Percentiles rank a stretch among this genome's conserved stretches.
These are phyloP conservation scores for Pseudochirops corinnae DNA, from an alignment of 2,797 vertebrate genomes.

Conservation along the genomic window DNA sequence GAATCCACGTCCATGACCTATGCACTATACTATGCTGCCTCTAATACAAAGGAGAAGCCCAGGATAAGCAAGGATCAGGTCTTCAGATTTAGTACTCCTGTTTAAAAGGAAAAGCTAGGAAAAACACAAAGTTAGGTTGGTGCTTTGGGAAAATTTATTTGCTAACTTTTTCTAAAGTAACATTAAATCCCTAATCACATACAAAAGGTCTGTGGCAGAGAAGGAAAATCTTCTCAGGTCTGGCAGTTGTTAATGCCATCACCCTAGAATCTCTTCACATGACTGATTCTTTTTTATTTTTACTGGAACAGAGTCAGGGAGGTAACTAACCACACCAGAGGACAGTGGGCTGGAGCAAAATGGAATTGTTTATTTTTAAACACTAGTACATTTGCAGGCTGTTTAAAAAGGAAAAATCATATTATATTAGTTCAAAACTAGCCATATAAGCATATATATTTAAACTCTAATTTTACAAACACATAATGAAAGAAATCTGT, in stretches of 20 bases:
- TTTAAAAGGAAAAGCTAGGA: background rate
- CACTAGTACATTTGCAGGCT: conserved; percentile 80
- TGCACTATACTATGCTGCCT: background rate
- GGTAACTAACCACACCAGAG: conserved; percentile 66
- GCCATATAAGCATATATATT: conserved; percentile 81
- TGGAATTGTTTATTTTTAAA: conserved; percentile 83
- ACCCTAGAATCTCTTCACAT: background rate
- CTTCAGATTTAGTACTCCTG: background rate
- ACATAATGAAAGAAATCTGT: conserved; percentile 81
- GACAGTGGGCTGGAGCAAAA: conserved; percentile 76
- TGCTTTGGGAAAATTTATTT: background rate
- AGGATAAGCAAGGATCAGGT: background rate
- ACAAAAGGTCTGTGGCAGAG: background rate
- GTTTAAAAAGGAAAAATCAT: conserved; percentile 79
- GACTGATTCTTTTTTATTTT: conserved; percentile 29
- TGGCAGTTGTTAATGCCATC: background rate
- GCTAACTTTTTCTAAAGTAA: background rate
- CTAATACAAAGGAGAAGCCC: background rate
- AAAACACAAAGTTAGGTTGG: background rate
- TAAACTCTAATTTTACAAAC: conserved; percentile 84
- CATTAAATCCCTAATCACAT: rapidly evolving
- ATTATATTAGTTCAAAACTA: conserved; percentile 85
- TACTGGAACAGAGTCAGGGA: conserved; percentile 22
- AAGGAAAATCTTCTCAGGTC: background rate
- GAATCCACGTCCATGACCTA: background rate